Evolutionary conservation across 2,797 vertebrate genomes (phyloP).

Genomic region (Decapterus maruadsi): DNA sequence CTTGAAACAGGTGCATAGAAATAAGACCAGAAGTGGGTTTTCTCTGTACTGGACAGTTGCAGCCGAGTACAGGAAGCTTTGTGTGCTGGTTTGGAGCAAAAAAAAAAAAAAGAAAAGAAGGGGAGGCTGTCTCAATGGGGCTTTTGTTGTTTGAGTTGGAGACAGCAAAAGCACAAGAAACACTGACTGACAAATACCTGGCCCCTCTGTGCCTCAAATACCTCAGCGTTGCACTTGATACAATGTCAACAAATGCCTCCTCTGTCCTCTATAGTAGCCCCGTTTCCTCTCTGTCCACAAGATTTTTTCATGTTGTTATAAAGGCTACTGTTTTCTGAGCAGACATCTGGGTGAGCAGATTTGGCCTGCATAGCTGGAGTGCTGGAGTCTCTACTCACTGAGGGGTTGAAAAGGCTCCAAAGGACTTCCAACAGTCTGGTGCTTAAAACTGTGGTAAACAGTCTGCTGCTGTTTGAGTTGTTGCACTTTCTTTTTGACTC

Average conservation of each 20-base stretch:
- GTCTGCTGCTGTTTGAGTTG: conserved; percentile 6
- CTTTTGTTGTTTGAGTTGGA: conserved; percentile 85
- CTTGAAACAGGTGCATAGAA: conserved; percentile 75
- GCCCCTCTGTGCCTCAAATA: conserved; percentile 82
- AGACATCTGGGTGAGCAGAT: conserved; percentile 74
- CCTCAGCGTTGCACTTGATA: conserved; percentile 82
- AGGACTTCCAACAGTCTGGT: conserved; percentile 17
- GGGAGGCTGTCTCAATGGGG: conserved; percentile 78
- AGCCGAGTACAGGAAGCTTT: conserved; percentile 80
- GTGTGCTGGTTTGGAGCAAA: conserved; percentile 69
- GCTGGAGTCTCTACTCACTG: conserved; percentile 25
- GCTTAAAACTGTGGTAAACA: conserved; percentile 21
- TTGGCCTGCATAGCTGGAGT: conserved; percentile 52
- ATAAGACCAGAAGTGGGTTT: conserved; percentile 46
- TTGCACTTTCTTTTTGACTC: not conserved
- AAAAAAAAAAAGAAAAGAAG: conserved; percentile 38
- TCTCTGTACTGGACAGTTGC: conserved; percentile 65
- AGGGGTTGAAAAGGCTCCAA: conserved; percentile 40
- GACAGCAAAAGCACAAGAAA: conserved; percentile 81
- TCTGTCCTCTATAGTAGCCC: conserved; percentile 77
- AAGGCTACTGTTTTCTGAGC: conserved; percentile 77
- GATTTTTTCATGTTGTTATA: conserved; percentile 73
- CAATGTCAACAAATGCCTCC: conserved; percentile 84
- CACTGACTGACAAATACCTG: conserved; percentile 86
- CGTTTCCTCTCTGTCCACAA: conserved; percentile 67